Evolutionary conservation across 2,888 invertebrate species (phyloP), one percentile per base, ranked within the genome.

Genomic region (Cerastis leucographa): DNA sequence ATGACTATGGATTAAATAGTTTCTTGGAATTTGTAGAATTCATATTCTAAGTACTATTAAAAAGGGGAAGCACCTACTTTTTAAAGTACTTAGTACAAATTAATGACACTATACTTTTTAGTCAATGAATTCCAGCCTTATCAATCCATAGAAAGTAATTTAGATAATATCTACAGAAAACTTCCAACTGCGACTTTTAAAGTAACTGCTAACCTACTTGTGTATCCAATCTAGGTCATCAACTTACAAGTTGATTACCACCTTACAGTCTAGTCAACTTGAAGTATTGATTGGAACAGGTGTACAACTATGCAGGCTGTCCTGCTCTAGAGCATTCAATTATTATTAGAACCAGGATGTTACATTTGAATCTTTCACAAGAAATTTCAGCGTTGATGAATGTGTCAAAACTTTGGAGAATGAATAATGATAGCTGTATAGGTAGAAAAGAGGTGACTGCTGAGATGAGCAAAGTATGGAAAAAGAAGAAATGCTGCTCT

Each of bases 151-250:
- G 29, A 82, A 79, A 79, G 59, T 51, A 35, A 74, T 78, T 40
- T 11, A 72, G 54, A 66, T 78, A 25, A 61, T 14, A 76, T 54
- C 56, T 59, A 61, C 35, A 61, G 65, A n/a, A 62, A 71, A 71
- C 44, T 65, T 71, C 54, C 54, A 54, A 19, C 74, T 29, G 46
- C 62, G 42, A 64, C 61, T 66, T 79, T 72, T 46, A 51, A 66
- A 73, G 65, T 71, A 46, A 66, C 65, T 56, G 12, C 61, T 81
- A 77, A 81, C 81, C 83, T 77, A 81, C 62, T 72, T 81, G 69
- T 81, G 40, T 51, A 56, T 78, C 35, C 54, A 75, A 86, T 85
- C 84, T 87, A 71, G 85, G 85, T 85, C 87, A 81, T 78, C 72
- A 80, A 78, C 64, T 83, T 73, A 74, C 68, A 72, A 85, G 78